Evolutionary conservation across 2,113 vertebrate genomes (phyloP).

Genomic region (Catharus fuscescens): DNA sequence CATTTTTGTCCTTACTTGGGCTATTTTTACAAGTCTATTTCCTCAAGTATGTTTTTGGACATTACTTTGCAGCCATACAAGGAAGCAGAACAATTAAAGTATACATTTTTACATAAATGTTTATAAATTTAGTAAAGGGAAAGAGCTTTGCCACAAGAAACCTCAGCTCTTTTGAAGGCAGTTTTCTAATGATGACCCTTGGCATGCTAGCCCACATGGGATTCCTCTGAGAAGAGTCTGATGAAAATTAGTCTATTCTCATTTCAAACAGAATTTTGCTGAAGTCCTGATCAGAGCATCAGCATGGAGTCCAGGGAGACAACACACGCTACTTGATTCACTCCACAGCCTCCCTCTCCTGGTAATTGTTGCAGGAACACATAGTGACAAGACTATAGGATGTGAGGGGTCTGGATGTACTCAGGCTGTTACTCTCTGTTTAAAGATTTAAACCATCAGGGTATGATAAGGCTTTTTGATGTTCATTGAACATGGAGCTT

Average conservation of each 20-base stretch:
- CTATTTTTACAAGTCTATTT: conserved; percentile 76
- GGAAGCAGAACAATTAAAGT: conserved; percentile 77
- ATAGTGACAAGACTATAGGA: conserved; percentile 92
- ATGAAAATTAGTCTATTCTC: conserved; percentile 99
- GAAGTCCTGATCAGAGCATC: conserved; percentile 97
- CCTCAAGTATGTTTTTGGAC: conserved; percentile 68
- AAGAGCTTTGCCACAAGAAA: conserved; percentile 85
- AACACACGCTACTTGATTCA: conserved; percentile 86
- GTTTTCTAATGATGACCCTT: conserved; percentile 99
- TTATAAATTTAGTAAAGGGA: conserved; percentile 91
- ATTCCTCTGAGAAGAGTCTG: conserved; percentile 89
- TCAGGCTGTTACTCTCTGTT: conserved; percentile 99
- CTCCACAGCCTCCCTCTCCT: conserved; percentile 86
- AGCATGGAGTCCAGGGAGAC: conserved; percentile 87
- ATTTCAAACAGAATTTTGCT: conserved; percentile 99
- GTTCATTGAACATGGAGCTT: conserved; percentile 94
- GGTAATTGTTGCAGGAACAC: conserved; percentile 91
- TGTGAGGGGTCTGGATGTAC: conserved; percentile 94
- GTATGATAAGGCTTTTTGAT: conserved; percentile 98
- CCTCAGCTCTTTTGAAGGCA: conserved; percentile 87
- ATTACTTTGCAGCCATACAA: conserved; percentile 55
- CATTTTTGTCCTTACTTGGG: conserved; percentile 72
- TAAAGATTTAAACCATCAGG: conserved; percentile 99
- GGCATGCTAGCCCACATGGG: conserved; percentile 95
- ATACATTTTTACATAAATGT: conserved; percentile 91